Base-by-base conservation (phyloP, 2,797 vertebrate species). In the Pantherophis vulpinus region DNA sequence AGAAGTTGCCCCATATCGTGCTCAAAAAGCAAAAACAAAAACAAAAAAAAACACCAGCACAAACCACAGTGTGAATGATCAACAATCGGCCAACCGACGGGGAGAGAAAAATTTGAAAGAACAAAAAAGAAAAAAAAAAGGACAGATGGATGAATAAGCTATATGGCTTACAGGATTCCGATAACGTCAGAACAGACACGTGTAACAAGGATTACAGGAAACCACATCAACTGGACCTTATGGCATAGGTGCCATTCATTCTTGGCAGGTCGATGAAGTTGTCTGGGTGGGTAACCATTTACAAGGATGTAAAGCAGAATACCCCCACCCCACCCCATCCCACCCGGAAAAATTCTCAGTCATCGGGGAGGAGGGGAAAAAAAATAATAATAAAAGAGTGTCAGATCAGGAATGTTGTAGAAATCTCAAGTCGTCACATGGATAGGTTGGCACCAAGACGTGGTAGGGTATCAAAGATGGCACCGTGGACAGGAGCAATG, bases 401-500 rank as follows among this genome's bases (percentile, higher is more conserved):
- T 91, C 42, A 42, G 51, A 91, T 32, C 86, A 86, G 60, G 90
- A 91, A 60, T 63, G 89, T 37, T 5, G 47, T 58, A 51, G 87
- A 89, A 89, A 94, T 88, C 90, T 89, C 92, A 89, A 89, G 92
- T 94, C 74, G n/a, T 86, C 51, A 59, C 47, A 63, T 42, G 94
- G 93, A 97, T 93, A 96, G 93, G 95, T 90, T 93, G 94, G 93
- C 95, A 96, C 94, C 93, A 91, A 96, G 93, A 96, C 92, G 74
- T 55, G 70, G 66, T 9, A 23, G 93, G 27, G 37, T 93, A 87
- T 96, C 87, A 92, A 94, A 92, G 93, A 95, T 94, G 94, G 95
- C 95, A 89, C 89, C 93, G 92, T 94, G 91, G 96, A 95, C 89
- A 94, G 91, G 96, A 93, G 94, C 93, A 13, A 66, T 3, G 12